A percentile compares a stretch with the other conserved stretches of the same genome.
Conservation (phyloP, 2,888 invertebrate species). For the Mesorhabditis sp. region DNA sequence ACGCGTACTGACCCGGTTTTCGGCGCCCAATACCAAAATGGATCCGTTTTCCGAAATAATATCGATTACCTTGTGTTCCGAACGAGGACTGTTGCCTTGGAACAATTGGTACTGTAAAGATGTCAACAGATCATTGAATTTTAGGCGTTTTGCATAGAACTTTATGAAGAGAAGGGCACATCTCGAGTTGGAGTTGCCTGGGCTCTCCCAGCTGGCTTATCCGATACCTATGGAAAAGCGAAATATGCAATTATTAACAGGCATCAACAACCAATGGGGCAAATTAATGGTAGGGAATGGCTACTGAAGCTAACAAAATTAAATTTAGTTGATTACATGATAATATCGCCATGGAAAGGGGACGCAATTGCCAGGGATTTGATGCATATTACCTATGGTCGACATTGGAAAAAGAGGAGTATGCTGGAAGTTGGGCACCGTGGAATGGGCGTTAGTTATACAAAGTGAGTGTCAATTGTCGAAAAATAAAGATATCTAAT, state of each 20-base stretch:
- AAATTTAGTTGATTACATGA: slow-evolving; percentile 37
- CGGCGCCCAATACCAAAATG: slow-evolving; percentile 40
- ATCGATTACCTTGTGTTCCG: slow-evolving; percentile 48
- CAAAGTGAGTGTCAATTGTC: slow-evolving; percentile 38
- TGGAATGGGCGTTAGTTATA: slow-evolving; percentile 84
- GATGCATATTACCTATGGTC: slow-evolving; percentile 17
- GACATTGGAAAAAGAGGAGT: slow-evolving; percentile 36
- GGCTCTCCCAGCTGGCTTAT: slow-evolving; percentile 33
- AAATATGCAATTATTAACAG: slow-evolving; percentile 29
- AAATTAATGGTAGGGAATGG: slow-evolving; percentile 24
- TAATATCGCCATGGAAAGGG: slow-evolving; percentile 20
- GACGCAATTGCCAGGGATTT: slow-evolving; percentile 14
- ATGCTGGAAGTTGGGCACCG: slow-evolving; percentile 86
- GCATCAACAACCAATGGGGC: slow-evolving; percentile 34
- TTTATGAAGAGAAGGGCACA: slow-evolving; percentile 24
- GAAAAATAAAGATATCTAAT: slow-evolving; percentile 10
- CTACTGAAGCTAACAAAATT: neutral
- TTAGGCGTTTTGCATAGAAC: slow-evolving; percentile 39
- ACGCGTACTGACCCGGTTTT: slow-evolving; percentile 42
- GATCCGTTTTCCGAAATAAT: slow-evolving; percentile 43
- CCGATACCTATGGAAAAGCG: slow-evolving; percentile 35
- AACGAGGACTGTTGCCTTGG: slow-evolving; percentile 49
- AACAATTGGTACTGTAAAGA: slow-evolving; percentile 29
- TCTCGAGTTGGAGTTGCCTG: slow-evolving; percentile 29
- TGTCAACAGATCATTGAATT: neutral